These are phyloP conservation scores for Phycodurus eques DNA, from an alignment of 2,113 vertebrate genomes.

Conservation along the genomic window DNA sequence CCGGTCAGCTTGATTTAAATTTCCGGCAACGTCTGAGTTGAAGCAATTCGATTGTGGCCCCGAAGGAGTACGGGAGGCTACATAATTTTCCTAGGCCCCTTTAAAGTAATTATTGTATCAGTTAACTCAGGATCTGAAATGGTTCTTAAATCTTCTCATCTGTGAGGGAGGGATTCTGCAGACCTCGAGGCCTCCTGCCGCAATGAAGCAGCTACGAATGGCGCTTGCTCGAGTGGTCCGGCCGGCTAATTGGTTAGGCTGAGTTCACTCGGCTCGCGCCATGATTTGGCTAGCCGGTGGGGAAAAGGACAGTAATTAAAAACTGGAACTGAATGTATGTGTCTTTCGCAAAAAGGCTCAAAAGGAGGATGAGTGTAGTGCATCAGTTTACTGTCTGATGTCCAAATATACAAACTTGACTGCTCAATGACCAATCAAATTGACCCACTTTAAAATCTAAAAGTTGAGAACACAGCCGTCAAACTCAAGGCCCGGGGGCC, in stretches of 20 bases:
- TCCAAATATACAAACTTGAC: neutral
- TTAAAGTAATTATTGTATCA: constrained; percentile 58
- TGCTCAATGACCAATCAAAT: neutral
- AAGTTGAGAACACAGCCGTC: neutral
- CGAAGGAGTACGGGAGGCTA: constrained; percentile 36
- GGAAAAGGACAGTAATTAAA: constrained; percentile 60
- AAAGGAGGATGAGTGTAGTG: neutral
- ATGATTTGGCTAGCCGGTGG: constrained; percentile 58
- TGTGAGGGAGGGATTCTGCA: constrained; percentile 45
- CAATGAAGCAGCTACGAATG: constrained; percentile 53
- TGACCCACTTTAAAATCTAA: neutral
- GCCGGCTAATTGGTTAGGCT: constrained; percentile 65
- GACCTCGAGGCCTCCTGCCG: constrained; percentile 57
- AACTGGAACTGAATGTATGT: constrained; percentile 54
- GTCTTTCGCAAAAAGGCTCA: constrained; percentile 42
- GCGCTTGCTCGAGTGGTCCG: constrained; percentile 57
- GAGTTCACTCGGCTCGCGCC: constrained; percentile 60
- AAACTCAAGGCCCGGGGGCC: too few species aligned
- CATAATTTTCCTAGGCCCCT: constrained; percentile 47
- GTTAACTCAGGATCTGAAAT: constrained; percentile 47
- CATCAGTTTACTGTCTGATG: too few species aligned
- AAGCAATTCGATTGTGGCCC: constrained; percentile 58
- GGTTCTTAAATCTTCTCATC: constrained; percentile 55
- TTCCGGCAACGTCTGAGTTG: constrained; percentile 42
- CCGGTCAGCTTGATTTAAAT: constrained; percentile 41